A percentile compares a stretch with the other conserved stretches of the same genome.
These are phyloP conservation scores for Papilio demoleus DNA, from an alignment of 2,888 invertebrate genomes.

Conservation along the genomic window DNA sequence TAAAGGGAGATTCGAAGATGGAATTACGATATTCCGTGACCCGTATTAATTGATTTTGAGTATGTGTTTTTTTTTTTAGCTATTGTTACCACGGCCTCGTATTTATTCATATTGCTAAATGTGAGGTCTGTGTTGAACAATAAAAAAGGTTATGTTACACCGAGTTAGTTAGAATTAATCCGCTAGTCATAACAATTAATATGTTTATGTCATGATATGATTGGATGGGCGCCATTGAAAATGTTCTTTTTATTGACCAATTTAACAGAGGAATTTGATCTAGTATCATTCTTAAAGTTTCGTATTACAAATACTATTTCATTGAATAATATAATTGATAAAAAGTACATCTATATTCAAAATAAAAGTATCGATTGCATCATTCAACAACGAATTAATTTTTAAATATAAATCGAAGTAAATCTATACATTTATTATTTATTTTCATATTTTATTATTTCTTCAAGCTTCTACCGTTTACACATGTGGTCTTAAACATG, in stretches of 20 bases:
- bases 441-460: too few species aligned
- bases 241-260: constrained; percentile 1
- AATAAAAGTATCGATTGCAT: too few species aligned
- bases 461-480: too few species aligned
- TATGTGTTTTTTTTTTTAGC: background rate
- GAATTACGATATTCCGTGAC: too few species aligned
- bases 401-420: too few species aligned
- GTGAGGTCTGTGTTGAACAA: background rate
- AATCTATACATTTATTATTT: too few species aligned
- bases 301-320: background rate
- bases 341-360: too few species aligned
- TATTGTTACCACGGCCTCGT: background rate
- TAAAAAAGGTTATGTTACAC: constrained; percentile 4
- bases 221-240: background rate
- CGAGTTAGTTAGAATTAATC: background rate
- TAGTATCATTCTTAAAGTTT: background rate
- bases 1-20: too few species aligned
- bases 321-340: too few species aligned
- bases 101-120: background rate
- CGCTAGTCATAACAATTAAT: constrained; percentile 11
- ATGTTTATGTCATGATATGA: background rate
- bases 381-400: too few species aligned
- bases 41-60: too few species aligned
- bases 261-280: constrained; percentile 2
- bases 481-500: background rate